Percentiles rank a stretch among this genome's conserved stretches.
Evolutionary conservation across 1,140 invertebrate species (phyloP).

Genomic region (Leucophenga varia): DNA sequence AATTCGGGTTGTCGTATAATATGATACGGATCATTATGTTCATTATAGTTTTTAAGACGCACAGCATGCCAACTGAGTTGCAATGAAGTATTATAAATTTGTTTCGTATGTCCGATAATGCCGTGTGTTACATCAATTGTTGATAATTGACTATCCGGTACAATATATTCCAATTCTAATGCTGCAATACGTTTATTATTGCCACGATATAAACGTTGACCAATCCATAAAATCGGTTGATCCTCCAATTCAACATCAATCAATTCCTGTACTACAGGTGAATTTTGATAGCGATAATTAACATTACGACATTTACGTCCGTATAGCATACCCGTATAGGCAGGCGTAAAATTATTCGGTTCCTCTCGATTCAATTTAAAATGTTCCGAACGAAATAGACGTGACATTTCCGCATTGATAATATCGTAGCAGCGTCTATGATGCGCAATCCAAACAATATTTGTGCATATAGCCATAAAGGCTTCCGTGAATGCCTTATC

Average conservation of each 20-base stretch:
- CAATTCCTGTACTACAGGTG: constrained; percentile 22
- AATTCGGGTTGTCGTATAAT: constrained; percentile 15
- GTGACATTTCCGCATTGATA: constrained; percentile 20
- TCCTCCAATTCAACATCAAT: constrained; percentile 7
- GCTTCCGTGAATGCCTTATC: constrained; percentile 16
- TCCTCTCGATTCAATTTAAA: constrained; percentile 11
- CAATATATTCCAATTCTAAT: constrained; percentile 21
- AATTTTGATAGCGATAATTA: constrained; percentile 20
- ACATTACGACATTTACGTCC: constrained; percentile 15
- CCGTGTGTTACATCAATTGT: constrained; percentile 19
- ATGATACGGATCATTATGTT: constrained; percentile 19
- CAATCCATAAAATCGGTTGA: constrained; percentile 18
- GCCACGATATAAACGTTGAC: constrained; percentile 20
- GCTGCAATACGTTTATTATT: constrained; percentile 17
- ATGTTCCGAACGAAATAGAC: constrained; percentile 21
- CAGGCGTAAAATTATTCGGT: constrained; percentile 1
- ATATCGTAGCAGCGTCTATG: constrained; percentile 11
- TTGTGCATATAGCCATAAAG: constrained; percentile 12
- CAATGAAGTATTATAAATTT: constrained; percentile 16
- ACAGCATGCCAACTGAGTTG: constrained; percentile 9
- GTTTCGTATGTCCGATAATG: constrained; percentile 21
- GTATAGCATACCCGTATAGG: constrained; percentile 14
- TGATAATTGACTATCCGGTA: constrained; percentile 11
- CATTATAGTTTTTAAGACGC: constrained; percentile 9
- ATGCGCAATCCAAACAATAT: constrained; percentile 18